These are phyloP conservation scores for Malurus melanocephalus DNA, from an alignment of 2,113 vertebrate species.

Conservation along the genomic window DNA sequence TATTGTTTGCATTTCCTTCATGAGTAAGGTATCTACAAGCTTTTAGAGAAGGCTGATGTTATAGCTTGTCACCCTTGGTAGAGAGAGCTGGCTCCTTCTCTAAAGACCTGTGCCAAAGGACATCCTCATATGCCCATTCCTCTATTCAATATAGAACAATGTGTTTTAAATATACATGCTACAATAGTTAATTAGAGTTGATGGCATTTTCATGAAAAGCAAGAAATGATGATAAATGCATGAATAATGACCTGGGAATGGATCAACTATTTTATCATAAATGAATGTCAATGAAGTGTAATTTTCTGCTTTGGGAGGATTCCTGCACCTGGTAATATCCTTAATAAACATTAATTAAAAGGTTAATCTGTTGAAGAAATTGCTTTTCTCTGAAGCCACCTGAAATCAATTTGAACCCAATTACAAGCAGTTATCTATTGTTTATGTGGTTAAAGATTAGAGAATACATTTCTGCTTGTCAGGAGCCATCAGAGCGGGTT, in stretches of 20 bases:
- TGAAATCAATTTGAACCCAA: slow-evolving; percentile 83
- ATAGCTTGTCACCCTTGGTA: neutral
- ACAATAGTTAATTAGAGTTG: slow-evolving; percentile 14
- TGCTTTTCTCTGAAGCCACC: slow-evolving; percentile 83
- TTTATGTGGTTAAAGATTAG: slow-evolving; percentile 76
- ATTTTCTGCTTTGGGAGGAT: slow-evolving; percentile 75
- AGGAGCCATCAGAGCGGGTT: slow-evolving; percentile 62
- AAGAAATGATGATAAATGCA: slow-evolving; percentile 46
- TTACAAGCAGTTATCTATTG: slow-evolving; percentile 81
- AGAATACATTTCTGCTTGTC: slow-evolving; percentile 75
- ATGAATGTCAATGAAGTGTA: slow-evolving; percentile 71
- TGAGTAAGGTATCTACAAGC: neutral
- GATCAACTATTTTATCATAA: slow-evolving; percentile 66
- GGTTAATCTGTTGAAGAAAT: slow-evolving; percentile 82
- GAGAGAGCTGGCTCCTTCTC: neutral
- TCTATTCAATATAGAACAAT: neutral
- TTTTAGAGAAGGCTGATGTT: neutral
- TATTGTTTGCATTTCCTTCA: neutral
- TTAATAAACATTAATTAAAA: slow-evolving; percentile 84
- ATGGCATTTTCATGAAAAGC: neutral
- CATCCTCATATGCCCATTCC: neutral
- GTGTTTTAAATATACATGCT: neutral
- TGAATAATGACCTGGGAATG: slow-evolving; percentile 59
- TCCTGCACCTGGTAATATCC: slow-evolving; percentile 75
- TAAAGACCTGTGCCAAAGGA: neutral